Conservation (phyloP, 2,888 invertebrate species). For the Protophormia terraenovae region DNA sequence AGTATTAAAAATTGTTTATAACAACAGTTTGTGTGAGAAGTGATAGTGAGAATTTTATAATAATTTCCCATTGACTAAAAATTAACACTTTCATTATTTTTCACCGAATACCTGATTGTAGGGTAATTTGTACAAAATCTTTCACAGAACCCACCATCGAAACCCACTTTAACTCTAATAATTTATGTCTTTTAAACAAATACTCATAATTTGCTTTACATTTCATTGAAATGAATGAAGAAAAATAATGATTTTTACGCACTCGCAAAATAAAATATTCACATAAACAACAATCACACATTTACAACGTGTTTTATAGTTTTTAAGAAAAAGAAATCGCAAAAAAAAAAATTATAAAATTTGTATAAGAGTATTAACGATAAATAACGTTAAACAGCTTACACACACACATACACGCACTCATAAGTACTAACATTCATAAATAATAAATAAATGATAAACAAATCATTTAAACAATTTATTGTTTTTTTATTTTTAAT, state of each 20-base stretch:
- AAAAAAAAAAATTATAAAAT: conserved; percentile 1
- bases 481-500: conserved; percentile 29
- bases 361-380: not conserved
- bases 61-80: too few relatives aligned
- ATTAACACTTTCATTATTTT: too few relatives aligned
- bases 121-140: too few relatives aligned
- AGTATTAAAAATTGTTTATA: too few relatives aligned
- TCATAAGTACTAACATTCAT: too few relatives aligned
- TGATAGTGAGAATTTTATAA: too few relatives aligned
- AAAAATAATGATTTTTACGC: conserved; percentile 1
- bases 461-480: conserved; percentile 51
- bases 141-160: not conserved
- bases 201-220: not conserved
- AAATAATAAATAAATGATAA: conserved; percentile 34
- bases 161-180: not conserved
- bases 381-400: conserved; percentile 20
- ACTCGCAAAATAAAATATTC: not conserved
- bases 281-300: not conserved
- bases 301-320: not conserved
- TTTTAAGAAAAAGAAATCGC: conserved; percentile 2
- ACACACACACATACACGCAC: not conserved
- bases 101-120: too few relatives aligned
- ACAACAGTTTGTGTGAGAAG: too few relatives aligned
- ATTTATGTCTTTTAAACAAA: not conserved
- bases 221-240: not conserved